Evolutionary conservation across 2,113 vertebrate genomes (phyloP), one percentile per base, ranked within the genome.

Genomic region (Forbesichthys agassizii): DNA sequence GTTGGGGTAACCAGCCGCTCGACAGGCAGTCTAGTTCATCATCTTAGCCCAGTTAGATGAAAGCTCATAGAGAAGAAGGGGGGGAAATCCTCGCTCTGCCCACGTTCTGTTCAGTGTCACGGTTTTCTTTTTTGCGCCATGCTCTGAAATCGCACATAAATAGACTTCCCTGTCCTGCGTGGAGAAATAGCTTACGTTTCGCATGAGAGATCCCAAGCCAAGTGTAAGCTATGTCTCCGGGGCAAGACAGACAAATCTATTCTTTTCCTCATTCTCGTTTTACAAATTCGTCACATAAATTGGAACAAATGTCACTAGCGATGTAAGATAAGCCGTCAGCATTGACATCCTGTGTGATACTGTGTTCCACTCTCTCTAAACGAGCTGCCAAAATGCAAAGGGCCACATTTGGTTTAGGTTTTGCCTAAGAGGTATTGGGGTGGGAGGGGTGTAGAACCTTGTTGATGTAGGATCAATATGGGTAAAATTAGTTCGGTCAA

Each of bases 21-120:
- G 69, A 77, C 68, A 18, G 66, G 67, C 53, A 49, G 47, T 88
- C 88, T 87, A 89, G 88, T 92, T 91, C 27, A 92, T 93, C 90
- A 92, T 87, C 84, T 86, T 92, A 93, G 78, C 91, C 90, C 80
- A 90, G 84, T 92, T 91, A 86, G 70, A 84, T 86, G 87, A 90
- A 88, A 80, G 86, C 78, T 66, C 61, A 59, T 18, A 61, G 51
- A 59, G 53, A 61, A 48, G 51, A 47, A 62, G n/a, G 49, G 13
- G 49, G 13, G n/a, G n/a, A 85, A 83, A 85, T 58, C 42, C 56
- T 59, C 56, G 14, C 18, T 79, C 79, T 27, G 27, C 27, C 27
- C 27, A 27, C 27, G 27, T 27, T 58, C 68, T 64, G 10, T 67
- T 66, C 64, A 48, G 64, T 52, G 49, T 27, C 27, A 27, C 27